Evolutionary conservation across 2,797 vertebrate species (phyloP), one percentile per base, ranked within the genome.

Genomic region (Thamnophis elegans): DNA sequence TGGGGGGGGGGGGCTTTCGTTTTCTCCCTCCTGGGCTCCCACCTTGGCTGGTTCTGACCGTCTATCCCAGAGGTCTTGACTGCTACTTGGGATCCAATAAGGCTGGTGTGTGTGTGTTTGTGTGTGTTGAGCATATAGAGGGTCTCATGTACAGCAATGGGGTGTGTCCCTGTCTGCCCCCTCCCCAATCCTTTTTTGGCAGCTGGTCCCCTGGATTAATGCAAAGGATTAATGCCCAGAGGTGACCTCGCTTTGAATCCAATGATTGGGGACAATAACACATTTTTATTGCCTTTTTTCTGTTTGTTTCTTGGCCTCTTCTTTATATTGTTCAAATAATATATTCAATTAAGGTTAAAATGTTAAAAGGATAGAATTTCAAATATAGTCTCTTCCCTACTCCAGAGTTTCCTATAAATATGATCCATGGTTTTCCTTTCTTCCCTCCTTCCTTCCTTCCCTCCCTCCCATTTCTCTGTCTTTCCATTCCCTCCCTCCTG

Each of bases 231-330:
- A 3, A 3, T 36, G 68, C 32, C 32, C 32, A 42, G 32, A 20
- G 7, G 32, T 36, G 16, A 22, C 18, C n/a, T 18, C 0, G 1
- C 68, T 42, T 78, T 36, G 32, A 18, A 22, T 78, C 6, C 1
- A 3, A 4, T 10, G 22, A 25, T 28, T 0, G 5, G 18, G 0
- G 3, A 1, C 47, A 8, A 18, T 5, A 1, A 73, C 16, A 9
- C 20, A 4, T 9, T 18, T 36, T 9, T 18, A 36, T 36, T 9
- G 16, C 32, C 32, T 78, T 22, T 78, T 78, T 36, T 1, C 8
- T 22, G 1, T 42, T 36, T 3, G 32, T 18, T 78, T 36, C 32
- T 78, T 78, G 14, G 16, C 68, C 32, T 18, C 36, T 32, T 68
- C 28, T 68, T 68, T 16, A 68, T 6, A 68, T 32, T 68, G n/a